Evolutionary conservation across 1,140 invertebrate species (phyloP).

Genomic region (Cylas formicarius): DNA sequence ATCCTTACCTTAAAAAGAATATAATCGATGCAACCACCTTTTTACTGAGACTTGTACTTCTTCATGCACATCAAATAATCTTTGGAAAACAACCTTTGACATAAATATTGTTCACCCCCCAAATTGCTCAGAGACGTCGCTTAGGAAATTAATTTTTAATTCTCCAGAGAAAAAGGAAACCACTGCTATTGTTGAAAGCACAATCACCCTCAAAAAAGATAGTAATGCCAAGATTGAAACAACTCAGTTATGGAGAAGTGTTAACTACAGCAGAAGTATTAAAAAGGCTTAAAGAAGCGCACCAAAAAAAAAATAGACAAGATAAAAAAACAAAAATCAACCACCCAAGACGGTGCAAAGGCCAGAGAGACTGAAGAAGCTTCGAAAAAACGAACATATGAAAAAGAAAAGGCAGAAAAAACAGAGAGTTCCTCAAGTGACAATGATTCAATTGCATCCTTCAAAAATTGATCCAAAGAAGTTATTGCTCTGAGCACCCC

Average conservation of each 20-base stretch:
- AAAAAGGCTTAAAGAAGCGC: background rate
- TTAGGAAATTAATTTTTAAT: too few species aligned
- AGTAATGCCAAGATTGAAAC: constrained; percentile 12
- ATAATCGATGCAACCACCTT: too few species aligned
- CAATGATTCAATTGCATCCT: background rate
- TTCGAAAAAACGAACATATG: background rate
- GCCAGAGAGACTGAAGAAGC: background rate
- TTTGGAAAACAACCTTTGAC: too few species aligned
- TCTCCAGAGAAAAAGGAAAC: too few species aligned
- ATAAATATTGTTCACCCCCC: too few species aligned
- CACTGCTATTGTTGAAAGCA: too few species aligned
- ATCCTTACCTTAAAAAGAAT: too few species aligned
- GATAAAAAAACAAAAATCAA: background rate
- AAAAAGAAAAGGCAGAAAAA: constrained; percentile 2
- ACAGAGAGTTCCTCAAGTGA: background rate
- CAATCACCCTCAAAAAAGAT: too few species aligned
- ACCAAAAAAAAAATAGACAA: constrained; percentile 7
- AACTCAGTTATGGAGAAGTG: background rate
- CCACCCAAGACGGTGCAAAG: background rate
- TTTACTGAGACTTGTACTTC: too few species aligned
- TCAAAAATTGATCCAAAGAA: background rate
- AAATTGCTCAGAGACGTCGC: too few species aligned
- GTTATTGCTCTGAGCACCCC: background rate
- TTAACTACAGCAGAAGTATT: background rate
- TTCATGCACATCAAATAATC: too few species aligned